Base-by-base conservation (phyloP, 2,888 invertebrate genomes). In the Harpagoxenus sublaevis region DNA sequence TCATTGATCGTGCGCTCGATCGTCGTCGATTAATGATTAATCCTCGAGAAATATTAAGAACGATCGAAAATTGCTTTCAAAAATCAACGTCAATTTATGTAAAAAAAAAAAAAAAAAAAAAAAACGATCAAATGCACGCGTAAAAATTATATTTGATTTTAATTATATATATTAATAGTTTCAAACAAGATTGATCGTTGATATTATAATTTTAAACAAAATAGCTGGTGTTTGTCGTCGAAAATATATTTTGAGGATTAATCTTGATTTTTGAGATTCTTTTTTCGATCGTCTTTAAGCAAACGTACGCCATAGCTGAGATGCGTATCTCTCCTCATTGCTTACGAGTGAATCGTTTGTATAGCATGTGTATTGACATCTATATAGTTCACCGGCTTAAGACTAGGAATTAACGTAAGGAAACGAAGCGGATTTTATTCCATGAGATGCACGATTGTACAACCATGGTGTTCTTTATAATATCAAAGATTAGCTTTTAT, bases 401-500 rank as follows among this genome's bases (percentile, higher is more conserved):
- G 65, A 77, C 39, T 35, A 83, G 62, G 28, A 65, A 48, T 66
- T 62, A 86, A 68, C 31, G 42, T 73, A 60, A 83, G 71, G 18
- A 81, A 28, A 66, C 71, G 51, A 65, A 51, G 53, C 70, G 51
- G 70, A 84, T 78, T 79, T 82, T 57, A 78, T 62, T 81, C 39
- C 28, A 62, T 6, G 39, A 39, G 42, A 53, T 42, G 48, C 71
- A 60, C 75, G 75, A 75, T 87, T 65, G 65, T 53, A 53, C 10
- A 57, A 78, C 55, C 68, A 45, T 35, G 45, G 57, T 71, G 60
- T 79, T 79, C 71, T 71, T 79, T 55, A 66, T 18, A 70, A 81
- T 87, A 87, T 71, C 71, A 83, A 70, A 42, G 65, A 79, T 66
- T 83, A 75, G 79, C 77, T 66, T 74, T 79, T 70, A 79, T 42